phyloP scores from a whole-genome alignment of 2,888 invertebrate genomes.

The Coleophora deauratella region DNA sequence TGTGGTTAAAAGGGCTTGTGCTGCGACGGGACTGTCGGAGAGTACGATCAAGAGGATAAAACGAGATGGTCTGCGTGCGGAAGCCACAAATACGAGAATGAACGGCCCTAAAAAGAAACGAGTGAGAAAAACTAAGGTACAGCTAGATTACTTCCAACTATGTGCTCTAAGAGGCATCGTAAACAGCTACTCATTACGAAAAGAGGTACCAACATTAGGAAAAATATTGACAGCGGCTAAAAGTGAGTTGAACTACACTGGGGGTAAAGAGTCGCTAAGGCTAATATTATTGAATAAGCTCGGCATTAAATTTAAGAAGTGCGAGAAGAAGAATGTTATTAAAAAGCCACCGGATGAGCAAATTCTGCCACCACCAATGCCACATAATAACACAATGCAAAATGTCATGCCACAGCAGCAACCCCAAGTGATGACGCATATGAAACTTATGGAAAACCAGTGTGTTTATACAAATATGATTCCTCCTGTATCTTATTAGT shows the following conservation, averaged over 20 bases:
- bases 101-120: slow-evolving; percentile 61
- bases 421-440: slow-evolving; percentile 17
- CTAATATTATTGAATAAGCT: slow-evolving; percentile 60
- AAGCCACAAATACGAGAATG: slow-evolving; percentile 62
- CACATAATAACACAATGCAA: slow-evolving; percentile 15
- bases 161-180: slow-evolving; percentile 60
- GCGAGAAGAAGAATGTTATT: slow-evolving; percentile 51
- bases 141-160: slow-evolving; percentile 59
- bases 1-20: slow-evolving; percentile 60
- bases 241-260: slow-evolving; percentile 56
- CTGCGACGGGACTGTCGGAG: slow-evolving; percentile 59
- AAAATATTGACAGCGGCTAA: slow-evolving; percentile 59
- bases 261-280: slow-evolving; percentile 58
- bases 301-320: slow-evolving; percentile 66
- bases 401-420: slow-evolving; percentile 28
- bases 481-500: slow-evolving; percentile 54
- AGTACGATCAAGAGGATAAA: slow-evolving; percentile 64
- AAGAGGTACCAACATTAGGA: slow-evolving; percentile 60
- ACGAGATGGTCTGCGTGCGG: slow-evolving; percentile 54
- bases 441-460: slow-evolving; percentile 54
- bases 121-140: slow-evolving; percentile 59
- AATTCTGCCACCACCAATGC: slow-evolving; percentile 22
- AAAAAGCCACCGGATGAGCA: slow-evolving; percentile 49
- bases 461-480: slow-evolving; percentile 58
- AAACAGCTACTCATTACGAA: slow-evolving; percentile 52